Evolutionary conservation across 2,113 vertebrate genomes (phyloP).

Genomic region (Lycaon pictus): DNA sequence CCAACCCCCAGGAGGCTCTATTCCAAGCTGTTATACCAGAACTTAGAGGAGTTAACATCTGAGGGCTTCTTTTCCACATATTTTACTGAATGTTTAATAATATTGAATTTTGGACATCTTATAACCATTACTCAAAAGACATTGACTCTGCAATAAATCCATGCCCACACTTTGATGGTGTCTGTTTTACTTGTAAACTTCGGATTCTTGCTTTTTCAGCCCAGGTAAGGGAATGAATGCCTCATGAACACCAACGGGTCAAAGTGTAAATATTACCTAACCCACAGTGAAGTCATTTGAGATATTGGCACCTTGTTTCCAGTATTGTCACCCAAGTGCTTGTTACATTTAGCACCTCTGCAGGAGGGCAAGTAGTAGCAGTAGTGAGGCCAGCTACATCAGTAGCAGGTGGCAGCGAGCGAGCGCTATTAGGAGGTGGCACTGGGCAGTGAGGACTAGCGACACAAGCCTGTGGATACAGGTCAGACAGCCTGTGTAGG

Average conservation of each 20-base stretch:
- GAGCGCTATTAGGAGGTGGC: too few relatives aligned
- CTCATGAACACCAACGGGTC: neutral
- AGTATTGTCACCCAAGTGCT: neutral
- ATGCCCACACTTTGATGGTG: neutral
- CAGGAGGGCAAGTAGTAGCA: neutral
- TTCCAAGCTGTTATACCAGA: constrained; percentile 44
- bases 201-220: neutral
- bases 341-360: neutral
- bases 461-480: neutral
- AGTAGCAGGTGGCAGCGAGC: neutral
- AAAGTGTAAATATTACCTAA: neutral
- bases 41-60: constrained; percentile 51
- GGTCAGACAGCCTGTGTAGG: neutral
- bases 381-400: neutral
- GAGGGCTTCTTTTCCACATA: constrained; percentile 51
- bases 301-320: accelerated
- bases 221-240: neutral
- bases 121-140: constrained; percentile 68
- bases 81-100: constrained; percentile 69
- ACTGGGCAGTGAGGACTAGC: neutral
- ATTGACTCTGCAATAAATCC: constrained; percentile 84
- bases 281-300: neutral
- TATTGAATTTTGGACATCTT: constrained; percentile 76
- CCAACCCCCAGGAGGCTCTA: neutral
- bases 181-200: constrained; percentile 35